phyloP scores from a whole-genome alignment of 2,113 vertebrate genomes.

The Azemiops feae region DNA sequence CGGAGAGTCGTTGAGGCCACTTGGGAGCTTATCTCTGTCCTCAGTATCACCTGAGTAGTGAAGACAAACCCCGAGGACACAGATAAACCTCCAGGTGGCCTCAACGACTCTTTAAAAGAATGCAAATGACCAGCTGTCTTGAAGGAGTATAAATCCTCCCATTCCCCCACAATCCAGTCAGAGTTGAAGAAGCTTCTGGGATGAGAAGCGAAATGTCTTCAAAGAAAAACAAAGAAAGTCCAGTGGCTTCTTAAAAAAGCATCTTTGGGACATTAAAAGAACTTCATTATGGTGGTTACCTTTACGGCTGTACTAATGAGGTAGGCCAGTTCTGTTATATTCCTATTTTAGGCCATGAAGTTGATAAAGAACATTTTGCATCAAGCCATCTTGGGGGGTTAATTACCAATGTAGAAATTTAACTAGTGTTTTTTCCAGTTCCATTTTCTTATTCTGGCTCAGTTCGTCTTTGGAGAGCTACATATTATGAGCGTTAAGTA shows the following conservation, averaged over 20 bases:
- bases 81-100: no score
- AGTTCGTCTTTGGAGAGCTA: background rate
- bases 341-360: background rate
- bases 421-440: background rate
- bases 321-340: background rate
- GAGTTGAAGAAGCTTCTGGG: no score
- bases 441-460: background rate
- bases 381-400: background rate
- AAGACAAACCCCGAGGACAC: no score
- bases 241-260: background rate
- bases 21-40: no score
- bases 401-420: background rate
- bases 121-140: no score
- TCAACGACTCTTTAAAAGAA: no score
- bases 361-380: background rate
- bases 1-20: no score
- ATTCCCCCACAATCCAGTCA: no score
- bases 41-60: no score
- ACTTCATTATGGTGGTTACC: background rate
- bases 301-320: background rate
- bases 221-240: no score
- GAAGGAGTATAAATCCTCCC: no score
- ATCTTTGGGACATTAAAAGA: background rate
- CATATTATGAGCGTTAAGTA: background rate
- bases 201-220: no score